These are phyloP conservation scores for Synergus gifuensis DNA, from an alignment of 2,888 invertebrate genomes.

Conservation along the genomic window DNA sequence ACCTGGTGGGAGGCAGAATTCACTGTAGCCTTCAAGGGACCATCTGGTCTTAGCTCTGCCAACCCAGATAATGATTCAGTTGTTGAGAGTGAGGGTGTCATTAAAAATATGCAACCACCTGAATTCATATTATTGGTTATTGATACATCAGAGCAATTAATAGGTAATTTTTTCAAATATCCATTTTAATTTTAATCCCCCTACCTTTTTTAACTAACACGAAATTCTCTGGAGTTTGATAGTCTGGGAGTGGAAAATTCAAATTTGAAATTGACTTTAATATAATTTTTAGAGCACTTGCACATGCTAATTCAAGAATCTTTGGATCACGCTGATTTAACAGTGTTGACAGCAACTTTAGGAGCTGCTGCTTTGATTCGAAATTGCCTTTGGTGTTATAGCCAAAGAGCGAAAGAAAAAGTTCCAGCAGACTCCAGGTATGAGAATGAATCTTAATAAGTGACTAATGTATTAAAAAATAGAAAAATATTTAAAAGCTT, in stretches of 20 bases:
- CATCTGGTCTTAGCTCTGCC: conserved; percentile 79
- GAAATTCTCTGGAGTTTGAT: not conserved
- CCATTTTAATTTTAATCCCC: conserved; percentile 46
- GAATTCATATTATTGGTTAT: conserved; percentile 86
- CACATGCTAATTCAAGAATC: conserved; percentile 90
- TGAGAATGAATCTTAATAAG: too few species aligned
- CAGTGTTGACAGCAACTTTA: conserved; percentile 88
- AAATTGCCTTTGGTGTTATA: conserved; percentile 88
- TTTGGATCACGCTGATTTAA: conserved; percentile 89
- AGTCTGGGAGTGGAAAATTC: not conserved
- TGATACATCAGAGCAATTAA: conserved; percentile 86
- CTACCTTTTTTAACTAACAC: too few species aligned
- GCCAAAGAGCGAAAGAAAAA: conserved; percentile 80
- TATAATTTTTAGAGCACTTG: conserved; percentile 82
- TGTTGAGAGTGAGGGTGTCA: conserved; percentile 80
- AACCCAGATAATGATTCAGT: conserved; percentile 75
- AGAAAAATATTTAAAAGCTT: too few species aligned
- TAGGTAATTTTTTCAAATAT: conserved; percentile 77
- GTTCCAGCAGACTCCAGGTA: conserved; percentile 66
- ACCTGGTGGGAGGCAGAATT: conserved; percentile 94
- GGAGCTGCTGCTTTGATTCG: conserved; percentile 89
- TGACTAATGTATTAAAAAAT: too few species aligned
- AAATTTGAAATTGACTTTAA: not conserved
- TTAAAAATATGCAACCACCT: conserved; percentile 87
- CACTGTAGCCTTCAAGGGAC: conserved; percentile 85